Evolutionary conservation across 2,113 vertebrate genomes (phyloP), one percentile per base, ranked within the genome.

Genomic region (Indicator indicator): DNA sequence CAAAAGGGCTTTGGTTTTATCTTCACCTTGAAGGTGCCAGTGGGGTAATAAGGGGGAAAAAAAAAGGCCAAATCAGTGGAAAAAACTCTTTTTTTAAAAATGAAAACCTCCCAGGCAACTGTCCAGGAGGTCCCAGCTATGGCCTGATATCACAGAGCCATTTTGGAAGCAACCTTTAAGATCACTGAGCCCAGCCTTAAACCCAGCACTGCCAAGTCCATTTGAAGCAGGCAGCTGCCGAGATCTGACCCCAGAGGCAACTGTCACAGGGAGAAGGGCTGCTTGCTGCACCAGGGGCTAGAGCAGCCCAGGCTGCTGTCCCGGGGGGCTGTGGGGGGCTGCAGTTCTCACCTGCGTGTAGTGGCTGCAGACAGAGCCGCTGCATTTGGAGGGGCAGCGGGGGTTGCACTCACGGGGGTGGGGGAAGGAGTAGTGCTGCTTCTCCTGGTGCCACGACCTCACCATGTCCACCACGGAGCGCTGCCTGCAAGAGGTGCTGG

Each of bases 401-500:
- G 97, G 98, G 36, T 68, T 93, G 73, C 98, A 98, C 72, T 98
- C 97, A 0, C 5, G 91, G 1, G 96, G 97, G 30, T 96, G 82
- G 0, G 97, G 98, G 84, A 98, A 99, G 71, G 97, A 98, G 96
- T 98, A 99, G 65, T 98, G 97, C 28, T 96, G 97, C 94, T 97
- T 98, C 97, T 99, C 99, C 32, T 98, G 96, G 16, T 98, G 97
- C 99, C 99, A 99, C 9, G 98, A 97, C 83, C 96, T 98, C 94
- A 98, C 87, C 64, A 99, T 97, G n/a, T 99, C 99, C 76, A 98
- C 63, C 42, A 99, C 48, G 0, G 98, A 98, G 83, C 92, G 97
- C 96, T 98, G 98, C 97, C 99, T 99, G 95, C 52, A 59, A 91
- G 75, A 20, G 3, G 69, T 3, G 71, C 69, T 4, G 0, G 6